Evolutionary conservation across 1,140 invertebrate species (phyloP).

Genomic region (Homarus americanus): DNA sequence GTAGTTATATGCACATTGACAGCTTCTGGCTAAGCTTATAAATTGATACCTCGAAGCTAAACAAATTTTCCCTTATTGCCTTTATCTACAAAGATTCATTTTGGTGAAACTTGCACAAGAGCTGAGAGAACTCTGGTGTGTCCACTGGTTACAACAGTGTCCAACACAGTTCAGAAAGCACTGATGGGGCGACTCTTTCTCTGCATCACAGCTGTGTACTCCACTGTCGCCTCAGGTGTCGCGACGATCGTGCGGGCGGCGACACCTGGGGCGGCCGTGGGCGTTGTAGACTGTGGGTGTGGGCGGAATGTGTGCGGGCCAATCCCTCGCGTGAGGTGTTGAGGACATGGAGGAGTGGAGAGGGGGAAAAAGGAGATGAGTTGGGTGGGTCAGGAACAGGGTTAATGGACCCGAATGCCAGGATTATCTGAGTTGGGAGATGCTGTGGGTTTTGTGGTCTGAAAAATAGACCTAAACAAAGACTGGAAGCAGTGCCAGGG

Average conservation of each 20-base stretch:
- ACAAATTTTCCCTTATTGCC: background rate
- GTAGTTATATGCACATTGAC: background rate
- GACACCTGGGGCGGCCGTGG: conserved; percentile 9
- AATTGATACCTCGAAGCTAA: background rate
- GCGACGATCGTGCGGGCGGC: background rate
- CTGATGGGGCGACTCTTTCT: conserved; percentile 36
- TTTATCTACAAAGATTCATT: conserved; percentile 12
- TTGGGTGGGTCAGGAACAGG: background rate
- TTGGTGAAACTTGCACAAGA: background rate
- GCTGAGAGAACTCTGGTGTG: background rate
- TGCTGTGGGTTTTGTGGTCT: background rate
- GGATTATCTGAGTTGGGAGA: background rate
- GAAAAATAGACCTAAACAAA: background rate
- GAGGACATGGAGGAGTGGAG: conserved; percentile 3
- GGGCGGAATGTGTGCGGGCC: conserved; percentile 71
- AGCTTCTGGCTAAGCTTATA: background rate
- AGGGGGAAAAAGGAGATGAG: background rate
- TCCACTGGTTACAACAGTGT: conserved; percentile 1
- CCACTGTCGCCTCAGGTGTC: conserved; percentile 28
- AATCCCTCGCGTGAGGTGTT: conserved; percentile 34
- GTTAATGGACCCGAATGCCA: background rate
- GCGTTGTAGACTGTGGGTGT: conserved; percentile 59
- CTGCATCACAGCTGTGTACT: conserved; percentile 43
- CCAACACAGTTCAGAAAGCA: conserved; percentile 23
- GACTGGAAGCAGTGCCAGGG: background rate